These are phyloP conservation scores for Phrynocephalus versicolor DNA, from an alignment of 2,113 vertebrate genomes.

Conservation along the genomic window DNA sequence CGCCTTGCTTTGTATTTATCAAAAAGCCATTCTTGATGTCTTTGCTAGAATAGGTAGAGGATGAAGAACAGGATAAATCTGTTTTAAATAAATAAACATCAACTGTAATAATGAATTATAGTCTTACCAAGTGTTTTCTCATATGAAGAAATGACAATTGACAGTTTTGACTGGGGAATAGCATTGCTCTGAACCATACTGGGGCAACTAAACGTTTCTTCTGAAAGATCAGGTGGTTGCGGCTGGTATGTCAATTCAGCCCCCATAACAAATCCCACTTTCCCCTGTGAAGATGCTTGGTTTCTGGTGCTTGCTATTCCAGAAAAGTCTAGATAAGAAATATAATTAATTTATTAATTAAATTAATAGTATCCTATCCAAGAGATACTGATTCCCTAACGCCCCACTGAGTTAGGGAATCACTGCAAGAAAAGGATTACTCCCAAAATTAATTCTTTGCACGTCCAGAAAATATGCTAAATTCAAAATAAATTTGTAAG, in stretches of 20 bases:
- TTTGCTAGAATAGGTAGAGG: no score
- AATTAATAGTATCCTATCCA: neutral
- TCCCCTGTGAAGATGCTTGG: slow-evolving; percentile 44
- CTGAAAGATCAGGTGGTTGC: slow-evolving; percentile 76
- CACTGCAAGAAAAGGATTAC: neutral
- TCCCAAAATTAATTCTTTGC: neutral
- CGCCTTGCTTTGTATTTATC: no score
- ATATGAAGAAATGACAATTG: slow-evolving; percentile 82
- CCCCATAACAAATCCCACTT: slow-evolving; percentile 74
- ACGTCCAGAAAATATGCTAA: neutral
- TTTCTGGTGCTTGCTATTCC: slow-evolving; percentile 29
- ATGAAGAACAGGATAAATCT: neutral
- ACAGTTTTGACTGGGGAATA: slow-evolving; percentile 75
- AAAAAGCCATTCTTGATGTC: no score
- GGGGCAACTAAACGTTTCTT: slow-evolving; percentile 78
- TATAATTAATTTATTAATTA: slow-evolving; percentile 22
- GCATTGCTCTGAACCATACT: slow-evolving; percentile 77
- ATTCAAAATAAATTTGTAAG: neutral
- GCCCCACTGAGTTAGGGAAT: neutral
- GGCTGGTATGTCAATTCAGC: slow-evolving; percentile 64
- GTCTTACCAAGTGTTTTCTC: slow-evolving; percentile 84
- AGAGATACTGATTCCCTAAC: neutral
- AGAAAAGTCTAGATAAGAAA: slow-evolving; percentile 62
- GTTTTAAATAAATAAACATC: neutral
- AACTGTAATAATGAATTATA: slow-evolving; percentile 3